Percentiles rank a stretch among this genome's conserved stretches.
phyloP scores from a whole-genome alignment of 2,113 vertebrate genomes.

The Hydropotes inermis region DNA sequence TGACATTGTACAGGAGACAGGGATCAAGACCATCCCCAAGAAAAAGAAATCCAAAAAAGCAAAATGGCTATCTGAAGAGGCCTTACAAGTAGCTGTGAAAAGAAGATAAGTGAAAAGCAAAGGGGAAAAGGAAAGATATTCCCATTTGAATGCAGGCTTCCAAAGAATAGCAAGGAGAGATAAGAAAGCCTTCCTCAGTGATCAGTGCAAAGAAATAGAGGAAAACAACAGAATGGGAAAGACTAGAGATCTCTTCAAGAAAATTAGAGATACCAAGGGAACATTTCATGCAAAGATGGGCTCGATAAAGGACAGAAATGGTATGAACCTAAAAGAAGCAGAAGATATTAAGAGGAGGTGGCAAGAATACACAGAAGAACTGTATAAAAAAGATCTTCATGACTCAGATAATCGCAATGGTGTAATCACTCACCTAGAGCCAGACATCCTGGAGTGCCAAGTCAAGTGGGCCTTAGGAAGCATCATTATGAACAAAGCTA shows the following conservation, averaged over 20 bases:
- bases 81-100: neutral
- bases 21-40: neutral
- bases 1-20: neutral
- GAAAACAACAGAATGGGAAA: neutral
- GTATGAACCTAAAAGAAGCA: neutral
- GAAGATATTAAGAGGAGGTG: neutral
- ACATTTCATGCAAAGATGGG: neutral
- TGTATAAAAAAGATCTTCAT: fast-evolving
- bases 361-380: neutral
- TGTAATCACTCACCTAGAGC: neutral
- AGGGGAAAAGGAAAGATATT: neutral
- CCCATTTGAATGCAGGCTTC: neutral
- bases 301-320: neutral
- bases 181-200: neutral
- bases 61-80: neutral
- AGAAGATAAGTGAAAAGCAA: neutral
- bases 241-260: neutral
- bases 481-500: neutral
- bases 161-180: neutral
- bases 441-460: neutral
- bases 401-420: neutral
- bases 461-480: neutral
- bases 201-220: neutral
- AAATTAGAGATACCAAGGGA: neutral
- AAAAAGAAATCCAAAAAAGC: neutral